Evolutionary conservation across 2,797 vertebrate species (phyloP).

Genomic region (Octomys mimax): DNA sequence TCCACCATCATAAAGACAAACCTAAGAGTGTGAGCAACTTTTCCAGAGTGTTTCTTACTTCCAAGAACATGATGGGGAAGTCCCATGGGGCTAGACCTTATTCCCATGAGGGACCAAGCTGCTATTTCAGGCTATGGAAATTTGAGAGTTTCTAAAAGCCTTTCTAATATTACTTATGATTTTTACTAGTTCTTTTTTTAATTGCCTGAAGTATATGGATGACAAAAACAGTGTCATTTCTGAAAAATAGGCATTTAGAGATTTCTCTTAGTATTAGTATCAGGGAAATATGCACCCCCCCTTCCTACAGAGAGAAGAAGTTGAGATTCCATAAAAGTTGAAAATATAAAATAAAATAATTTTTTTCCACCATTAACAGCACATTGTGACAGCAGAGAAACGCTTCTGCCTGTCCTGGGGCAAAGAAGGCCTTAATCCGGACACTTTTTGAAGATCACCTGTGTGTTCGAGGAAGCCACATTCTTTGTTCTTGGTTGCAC

Average conservation of each 20-base stretch:
- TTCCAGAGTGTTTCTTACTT: not conserved
- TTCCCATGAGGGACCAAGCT: not conserved
- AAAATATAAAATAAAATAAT: not conserved
- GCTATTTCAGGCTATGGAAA: not conserved
- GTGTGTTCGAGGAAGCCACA: not conserved
- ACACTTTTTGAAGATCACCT: not conserved
- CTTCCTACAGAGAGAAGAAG: not conserved
- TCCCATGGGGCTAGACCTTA: not conserved
- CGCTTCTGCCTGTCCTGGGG: too few relatives aligned
- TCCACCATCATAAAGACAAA: not conserved
- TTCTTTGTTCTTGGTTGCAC: not conserved
- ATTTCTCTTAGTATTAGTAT: not conserved
- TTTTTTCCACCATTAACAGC: not conserved
- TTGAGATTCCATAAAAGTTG: not conserved
- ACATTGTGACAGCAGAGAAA: not conserved
- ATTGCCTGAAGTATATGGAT: not conserved
- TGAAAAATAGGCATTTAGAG: not conserved
- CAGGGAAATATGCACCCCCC: not conserved
- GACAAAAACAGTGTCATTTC: not conserved
- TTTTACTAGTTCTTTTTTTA: constrained; percentile 8
- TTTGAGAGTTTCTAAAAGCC: not conserved
- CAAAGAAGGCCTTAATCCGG: not conserved
- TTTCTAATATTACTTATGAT: not conserved
- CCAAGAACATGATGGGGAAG: not conserved
- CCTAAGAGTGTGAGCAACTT: not conserved